Percentiles rank a stretch among this genome's conserved stretches.
Evolutionary conservation across 64 coral and sea anemone species (phyloP).

Genomic region (Montipora cactus): DNA sequence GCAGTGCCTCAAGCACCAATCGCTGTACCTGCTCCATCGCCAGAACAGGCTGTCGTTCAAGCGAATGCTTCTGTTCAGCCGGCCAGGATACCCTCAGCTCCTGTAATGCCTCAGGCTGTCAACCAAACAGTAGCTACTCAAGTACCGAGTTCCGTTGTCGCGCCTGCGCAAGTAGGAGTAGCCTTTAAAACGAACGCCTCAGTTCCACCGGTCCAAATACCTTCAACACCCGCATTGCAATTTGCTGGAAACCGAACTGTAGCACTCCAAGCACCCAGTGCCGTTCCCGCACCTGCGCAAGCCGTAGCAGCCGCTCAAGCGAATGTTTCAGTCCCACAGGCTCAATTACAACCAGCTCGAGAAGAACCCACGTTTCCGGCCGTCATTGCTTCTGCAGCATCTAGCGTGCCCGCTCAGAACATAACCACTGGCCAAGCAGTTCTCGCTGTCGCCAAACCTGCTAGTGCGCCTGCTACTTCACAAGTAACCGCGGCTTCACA

Average conservation of each 20-base stretch:
- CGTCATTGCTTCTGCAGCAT: background rate
- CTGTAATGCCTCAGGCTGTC: background rate
- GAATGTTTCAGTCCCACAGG: conserved; percentile 1
- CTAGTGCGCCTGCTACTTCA: background rate
- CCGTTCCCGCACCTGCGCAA: conserved; percentile 3
- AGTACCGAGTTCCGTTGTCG: background rate
- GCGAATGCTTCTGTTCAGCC: background rate
- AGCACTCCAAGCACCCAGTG: background rate
- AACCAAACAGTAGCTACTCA: background rate
- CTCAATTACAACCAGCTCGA: background rate
- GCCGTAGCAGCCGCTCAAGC: background rate
- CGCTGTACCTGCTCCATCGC: background rate
- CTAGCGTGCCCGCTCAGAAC: conserved; percentile 32
- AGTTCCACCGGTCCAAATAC: background rate
- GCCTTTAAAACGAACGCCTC: background rate
- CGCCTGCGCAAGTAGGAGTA: background rate
- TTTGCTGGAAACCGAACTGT: background rate
- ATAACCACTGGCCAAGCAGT: background rate
- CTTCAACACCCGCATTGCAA: background rate
- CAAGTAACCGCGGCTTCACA: background rate
- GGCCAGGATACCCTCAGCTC: background rate
- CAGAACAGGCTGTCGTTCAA: background rate
- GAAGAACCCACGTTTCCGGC: conserved; percentile 15
- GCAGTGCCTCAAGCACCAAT: conserved; percentile 7
- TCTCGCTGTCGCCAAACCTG: background rate